A percentile compares a stretch with the other conserved stretches of the same genome.
Conservation (phyloP, 2,888 invertebrate species). For the Cheiracanthium punctorium region DNA sequence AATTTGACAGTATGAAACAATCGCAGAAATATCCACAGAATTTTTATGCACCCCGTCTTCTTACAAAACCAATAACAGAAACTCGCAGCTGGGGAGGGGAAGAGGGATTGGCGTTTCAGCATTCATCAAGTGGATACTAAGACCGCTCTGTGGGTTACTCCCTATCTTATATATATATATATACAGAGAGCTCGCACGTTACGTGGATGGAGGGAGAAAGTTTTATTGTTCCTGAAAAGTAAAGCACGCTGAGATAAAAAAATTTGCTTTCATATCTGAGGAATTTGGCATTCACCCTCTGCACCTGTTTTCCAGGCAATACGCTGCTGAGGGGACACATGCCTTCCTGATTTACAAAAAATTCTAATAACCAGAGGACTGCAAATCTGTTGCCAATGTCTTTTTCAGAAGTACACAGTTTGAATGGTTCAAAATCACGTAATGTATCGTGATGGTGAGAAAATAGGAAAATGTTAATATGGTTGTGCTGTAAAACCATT, state of each 20-base stretch:
- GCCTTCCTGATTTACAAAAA: background rate
- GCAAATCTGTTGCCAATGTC: background rate
- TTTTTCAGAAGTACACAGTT: background rate
- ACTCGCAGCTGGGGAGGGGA: background rate
- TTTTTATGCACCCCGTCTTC: no score
- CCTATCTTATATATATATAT: no score
- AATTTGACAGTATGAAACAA: no score
- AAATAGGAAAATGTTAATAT: background rate
- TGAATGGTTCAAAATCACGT: background rate
- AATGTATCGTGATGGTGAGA: background rate
- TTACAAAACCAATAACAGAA: background rate
- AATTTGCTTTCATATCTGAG: background rate
- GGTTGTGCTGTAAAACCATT: no score
- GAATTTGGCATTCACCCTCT: background rate
- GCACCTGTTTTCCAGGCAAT: background rate
- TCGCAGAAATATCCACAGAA: no score
- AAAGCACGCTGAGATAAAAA: background rate
- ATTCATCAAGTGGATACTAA: background rate
- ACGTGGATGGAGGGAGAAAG: background rate
- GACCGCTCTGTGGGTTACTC: background rate
- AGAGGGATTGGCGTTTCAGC: background rate
- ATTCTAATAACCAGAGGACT: background rate
- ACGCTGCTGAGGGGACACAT: background rate
- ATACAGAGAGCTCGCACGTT: background rate
- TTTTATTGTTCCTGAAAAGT: background rate